Conservation (phyloP, 2,797 vertebrate species). For the Scomberomorus guttatus region DNA sequence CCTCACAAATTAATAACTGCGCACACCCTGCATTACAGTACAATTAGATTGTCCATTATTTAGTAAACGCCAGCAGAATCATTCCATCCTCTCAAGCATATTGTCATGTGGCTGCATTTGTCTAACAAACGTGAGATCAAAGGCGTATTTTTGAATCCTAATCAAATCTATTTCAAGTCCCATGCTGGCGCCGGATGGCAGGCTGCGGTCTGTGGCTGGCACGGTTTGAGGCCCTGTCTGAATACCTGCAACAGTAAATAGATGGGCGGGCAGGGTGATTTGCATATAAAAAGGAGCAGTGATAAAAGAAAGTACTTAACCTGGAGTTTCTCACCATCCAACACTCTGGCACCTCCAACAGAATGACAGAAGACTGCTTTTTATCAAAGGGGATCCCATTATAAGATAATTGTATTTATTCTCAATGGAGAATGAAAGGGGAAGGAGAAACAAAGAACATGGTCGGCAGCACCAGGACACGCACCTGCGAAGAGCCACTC, state of each 20-base stretch:
- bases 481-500: slow-evolving; percentile 55
- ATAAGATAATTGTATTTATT: slow-evolving; percentile 86
- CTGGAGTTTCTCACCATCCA: slow-evolving; percentile 83
- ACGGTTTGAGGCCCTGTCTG: slow-evolving; percentile 76
- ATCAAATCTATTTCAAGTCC: slow-evolving; percentile 82
- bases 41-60: slow-evolving; percentile 84
- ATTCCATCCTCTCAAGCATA: slow-evolving; percentile 70
- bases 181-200: slow-evolving; percentile 60
- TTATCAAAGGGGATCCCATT: slow-evolving; percentile 84
- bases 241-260: slow-evolving; percentile 85
- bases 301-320: slow-evolving; percentile 87
- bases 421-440: slow-evolving; percentile 63
- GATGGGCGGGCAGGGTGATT: slow-evolving; percentile 80
- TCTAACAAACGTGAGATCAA: slow-evolving; percentile 83
- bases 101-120: slow-evolving; percentile 78
- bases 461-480: slow-evolving; percentile 41
- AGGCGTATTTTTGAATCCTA: slow-evolving; percentile 79
- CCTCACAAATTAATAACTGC: slow-evolving; percentile 78
- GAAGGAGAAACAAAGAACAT: slow-evolving; percentile 70
- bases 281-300: slow-evolving; percentile 86
- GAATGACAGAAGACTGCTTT: slow-evolving; percentile 82
- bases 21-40: slow-evolving; percentile 69
- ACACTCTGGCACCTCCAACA: slow-evolving; percentile 78
- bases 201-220: slow-evolving; percentile 65
- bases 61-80: slow-evolving; percentile 80